Evolutionary conservation across 1,140 invertebrate species (phyloP), one percentile per base, ranked within the genome.

Genomic region (Pseudomyrmex cubaensis): DNA sequence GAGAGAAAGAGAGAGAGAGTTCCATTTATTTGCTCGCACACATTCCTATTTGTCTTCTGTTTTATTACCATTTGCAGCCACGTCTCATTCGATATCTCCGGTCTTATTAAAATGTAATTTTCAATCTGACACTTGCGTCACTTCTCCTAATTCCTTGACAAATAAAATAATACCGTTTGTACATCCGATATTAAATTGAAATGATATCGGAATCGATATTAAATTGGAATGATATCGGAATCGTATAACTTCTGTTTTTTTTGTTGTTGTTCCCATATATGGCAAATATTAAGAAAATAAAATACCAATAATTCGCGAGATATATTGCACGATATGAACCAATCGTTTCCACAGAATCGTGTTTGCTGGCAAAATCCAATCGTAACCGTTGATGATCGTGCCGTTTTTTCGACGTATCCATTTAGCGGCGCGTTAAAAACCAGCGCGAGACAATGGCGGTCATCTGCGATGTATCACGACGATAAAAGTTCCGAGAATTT

Each of bases 401-500:
- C 1, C 15, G 17, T 12, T 66, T 48, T n/a, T 56, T 52, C 25
- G 64, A 46, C 44, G 20, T 66, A 63, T 15, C 48, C 54, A 56
- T 87, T 87, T 85, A 85, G 46, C 78, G 74, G n/a, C 52, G 64
- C 70, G 70, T 87, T 84, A 73, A 80, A 83, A 85, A 76, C 75
- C 75, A 84, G 35, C 74, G 17, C 54, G 15, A 67, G 5, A 62
- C 54, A 72, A 80, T 4, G 66, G 54, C 82, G n/a, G n/a, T n/a
- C n/a, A n/a, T n/a, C n/a, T n/a, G n/a, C n/a, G 83, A 90, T 90
- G 90, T 90, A 87, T 90, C 90, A 91, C 66, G 82, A 74, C 87
- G 73, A 74, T 90, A 90, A 90, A 88, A 85, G 72, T 52, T 59
- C 22, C 25, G 20, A 76, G 82, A 82, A 87, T 88, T 82, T 66